Evolutionary conservation across 2,888 invertebrate species (phyloP).

Genomic region (Drosophila lutescens): DNA sequence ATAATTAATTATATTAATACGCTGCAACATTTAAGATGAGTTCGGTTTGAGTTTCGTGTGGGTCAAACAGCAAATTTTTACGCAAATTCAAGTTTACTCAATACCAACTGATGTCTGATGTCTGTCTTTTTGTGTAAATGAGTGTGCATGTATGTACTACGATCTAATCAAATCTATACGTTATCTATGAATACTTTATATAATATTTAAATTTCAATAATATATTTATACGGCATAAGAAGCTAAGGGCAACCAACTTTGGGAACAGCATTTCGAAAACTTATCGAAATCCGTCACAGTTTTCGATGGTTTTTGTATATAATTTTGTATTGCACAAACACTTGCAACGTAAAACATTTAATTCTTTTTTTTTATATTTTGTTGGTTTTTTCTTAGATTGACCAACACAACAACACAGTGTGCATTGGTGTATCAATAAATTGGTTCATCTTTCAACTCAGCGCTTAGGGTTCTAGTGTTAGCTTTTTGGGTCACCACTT

Average conservation of each 20-base stretch:
- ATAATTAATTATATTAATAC: constrained; percentile 53
- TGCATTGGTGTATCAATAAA: constrained; percentile 30
- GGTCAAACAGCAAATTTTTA: constrained; percentile 45
- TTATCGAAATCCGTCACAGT: constrained; percentile 1
- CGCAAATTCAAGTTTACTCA: constrained; percentile 42
- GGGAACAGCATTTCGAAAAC: constrained; percentile 49
- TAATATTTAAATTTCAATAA: constrained; percentile 48
- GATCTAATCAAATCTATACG: constrained; percentile 62
- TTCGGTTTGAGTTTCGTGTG: constrained; percentile 37
- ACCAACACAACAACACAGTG: constrained; percentile 40
- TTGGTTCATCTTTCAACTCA: constrained; percentile 54
- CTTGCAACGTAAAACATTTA: constrained; percentile 41
- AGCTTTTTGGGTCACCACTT: constrained; percentile 26
- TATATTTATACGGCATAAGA: constrained; percentile 62
- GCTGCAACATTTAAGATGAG: constrained; percentile 58
- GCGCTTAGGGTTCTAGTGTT: constrained; percentile 58
- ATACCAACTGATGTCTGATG: constrained; percentile 50
- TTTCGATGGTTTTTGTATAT: constrained; percentile 10
- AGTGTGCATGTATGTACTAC: constrained; percentile 54
- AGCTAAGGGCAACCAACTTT: constrained; percentile 66
- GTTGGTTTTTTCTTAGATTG: constrained; percentile 3
- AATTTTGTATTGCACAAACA: constrained; percentile 22
- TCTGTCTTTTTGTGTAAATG: constrained; percentile 38
- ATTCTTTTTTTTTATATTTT: constrained; percentile 7
- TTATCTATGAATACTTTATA: constrained; percentile 62